Evolutionary conservation across 2,888 invertebrate species (phyloP), one percentile per base, ranked within the genome.

Genomic region (Liopterus haemorrhoidalis): DNA sequence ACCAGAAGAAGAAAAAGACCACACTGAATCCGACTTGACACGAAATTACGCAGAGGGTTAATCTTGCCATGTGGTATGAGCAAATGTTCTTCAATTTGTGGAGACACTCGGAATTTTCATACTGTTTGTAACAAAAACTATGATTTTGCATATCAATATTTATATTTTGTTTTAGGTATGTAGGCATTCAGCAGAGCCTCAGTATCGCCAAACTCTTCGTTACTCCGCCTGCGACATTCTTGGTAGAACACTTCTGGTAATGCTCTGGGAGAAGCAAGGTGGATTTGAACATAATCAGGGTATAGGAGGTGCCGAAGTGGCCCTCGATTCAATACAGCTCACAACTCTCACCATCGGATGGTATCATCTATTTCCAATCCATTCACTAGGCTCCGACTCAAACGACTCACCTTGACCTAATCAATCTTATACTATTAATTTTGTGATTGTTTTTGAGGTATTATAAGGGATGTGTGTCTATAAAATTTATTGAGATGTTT

Each of bases 251-350:
- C 75, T 93, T 53, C 81, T 92, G 54, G 88, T 92, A 41, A 91
- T 91, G 85, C 76, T 94, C 36, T 94, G 93, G 92, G 90, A 92
- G 62, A 80, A 86, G 48, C 87, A 88, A 63, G 84, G 87, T 48
- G 86, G 87, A 2, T 89, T 89, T 67, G 88, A 89, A 62, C 89
- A 89, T 66, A 91, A 91, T 52, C 73, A 73, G 56, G 76, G 75
- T 3, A 71, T 93, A 28, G 92, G 93, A 8, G 91, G 91, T 32
- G 87, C 83, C 1, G 89, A 92, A 68, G 82, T 94, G 52, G 80
- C 84, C 53, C 74, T 94, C 52, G 89, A 91, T 67, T 79, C 82
- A 59, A 72, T 93, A 46, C 80, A 84, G 33, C 74, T 91, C 50
- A 82, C 86, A 19, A 83, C 85, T 63, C 78, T 86, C 57, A 85